Evolutionary conservation across 2,113 vertebrate genomes (phyloP).

Genomic region (Prochilodus magdalenae): DNA sequence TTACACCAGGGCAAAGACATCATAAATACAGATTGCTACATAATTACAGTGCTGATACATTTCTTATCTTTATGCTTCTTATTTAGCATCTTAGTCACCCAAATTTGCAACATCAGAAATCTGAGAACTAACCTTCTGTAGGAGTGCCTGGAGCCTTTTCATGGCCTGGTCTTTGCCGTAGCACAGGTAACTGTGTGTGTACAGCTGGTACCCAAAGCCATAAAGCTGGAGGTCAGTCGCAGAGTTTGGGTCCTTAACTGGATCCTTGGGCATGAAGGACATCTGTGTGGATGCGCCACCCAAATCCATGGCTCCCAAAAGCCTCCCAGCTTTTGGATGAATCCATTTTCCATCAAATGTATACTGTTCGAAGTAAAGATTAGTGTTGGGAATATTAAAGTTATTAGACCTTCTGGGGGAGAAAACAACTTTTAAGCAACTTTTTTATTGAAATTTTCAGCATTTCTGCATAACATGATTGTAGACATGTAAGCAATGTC

Average conservation of each 20-base stretch:
- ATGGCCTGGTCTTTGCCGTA: slow-evolving; percentile 77
- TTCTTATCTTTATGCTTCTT: neutral
- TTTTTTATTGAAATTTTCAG: too few species aligned
- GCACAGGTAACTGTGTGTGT: slow-evolving; percentile 84
- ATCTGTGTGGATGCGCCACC: slow-evolving; percentile 85
- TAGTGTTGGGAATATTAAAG: neutral
- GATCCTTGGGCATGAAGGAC: slow-evolving; percentile 73
- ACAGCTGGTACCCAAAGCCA: slow-evolving; percentile 71
- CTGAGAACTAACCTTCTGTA: slow-evolving; percentile 69
- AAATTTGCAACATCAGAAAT: slow-evolving; percentile 29
- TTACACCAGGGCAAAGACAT: neutral
- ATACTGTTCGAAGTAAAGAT: slow-evolving; percentile 66
- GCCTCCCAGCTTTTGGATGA: slow-evolving; percentile 61
- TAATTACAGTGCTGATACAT: neutral
- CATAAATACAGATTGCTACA: neutral
- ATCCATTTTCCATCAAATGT: slow-evolving; percentile 79
- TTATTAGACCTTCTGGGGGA: neutral
- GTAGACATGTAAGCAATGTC: too few species aligned
- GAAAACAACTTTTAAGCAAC: neutral
- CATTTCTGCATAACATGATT: too few species aligned
- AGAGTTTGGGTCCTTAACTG: slow-evolving; percentile 63
- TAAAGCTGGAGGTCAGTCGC: slow-evolving; percentile 73
- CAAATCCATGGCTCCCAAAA: slow-evolving; percentile 81
- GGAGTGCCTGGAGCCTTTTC: slow-evolving; percentile 61
- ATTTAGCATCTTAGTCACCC: slow-evolving; percentile 21